Conservation (phyloP, 2,113 vertebrate species). For the Oncorhynchus gorbuscha region DNA sequence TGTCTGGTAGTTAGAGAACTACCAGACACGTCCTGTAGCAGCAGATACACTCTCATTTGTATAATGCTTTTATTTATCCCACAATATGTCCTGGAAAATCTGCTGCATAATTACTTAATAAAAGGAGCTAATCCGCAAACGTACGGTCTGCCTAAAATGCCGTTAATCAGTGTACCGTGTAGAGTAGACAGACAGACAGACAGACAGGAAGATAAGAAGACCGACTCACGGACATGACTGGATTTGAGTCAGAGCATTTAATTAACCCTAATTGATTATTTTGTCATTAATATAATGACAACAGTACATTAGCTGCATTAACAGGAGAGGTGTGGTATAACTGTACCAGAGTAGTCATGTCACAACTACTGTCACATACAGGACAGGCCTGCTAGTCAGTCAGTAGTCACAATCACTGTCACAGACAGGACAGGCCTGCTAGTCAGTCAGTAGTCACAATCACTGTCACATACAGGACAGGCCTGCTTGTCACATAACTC, state of each 20-base stretch:
- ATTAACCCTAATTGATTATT: constrained; percentile 78
- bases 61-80: constrained; percentile 72
- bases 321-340: constrained; percentile 18
- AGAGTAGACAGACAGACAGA: background rate
- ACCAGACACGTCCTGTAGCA: constrained; percentile 24
- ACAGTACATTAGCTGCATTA: constrained; percentile 41
- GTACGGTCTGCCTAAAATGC: constrained; percentile 67
- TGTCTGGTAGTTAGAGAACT: constrained; percentile 65
- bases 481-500: too few species aligned
- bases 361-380: background rate
- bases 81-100: constrained; percentile 76
- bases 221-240: background rate
- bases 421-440: too few species aligned
- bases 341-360: constrained; percentile 41
- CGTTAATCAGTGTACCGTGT: constrained; percentile 66
- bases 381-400: background rate
- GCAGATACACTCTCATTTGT: constrained; percentile 53
- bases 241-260: constrained; percentile 72
- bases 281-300: constrained; percentile 76
- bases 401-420: too few species aligned
- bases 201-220: too few species aligned
- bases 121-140: constrained; percentile 67
- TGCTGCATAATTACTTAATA: constrained; percentile 74
- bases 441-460: too few species aligned
- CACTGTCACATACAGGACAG: too few species aligned